A percentile compares a stretch with the other conserved stretches of the same genome.
phyloP scores from a whole-genome alignment of 2,888 invertebrate species.

The Troilus luridus region DNA sequence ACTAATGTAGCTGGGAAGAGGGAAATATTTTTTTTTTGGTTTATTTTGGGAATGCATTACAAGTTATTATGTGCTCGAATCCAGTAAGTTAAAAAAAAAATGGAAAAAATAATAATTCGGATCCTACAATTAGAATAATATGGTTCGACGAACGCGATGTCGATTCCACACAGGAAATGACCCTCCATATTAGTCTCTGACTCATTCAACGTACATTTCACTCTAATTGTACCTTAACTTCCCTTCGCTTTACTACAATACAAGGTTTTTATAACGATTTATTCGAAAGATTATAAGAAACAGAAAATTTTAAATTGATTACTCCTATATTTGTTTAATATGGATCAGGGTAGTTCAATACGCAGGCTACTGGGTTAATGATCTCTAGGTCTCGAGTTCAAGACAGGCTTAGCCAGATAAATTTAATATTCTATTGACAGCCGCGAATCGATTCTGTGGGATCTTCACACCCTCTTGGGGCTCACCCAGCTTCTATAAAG shows the following conservation, averaged over 20 bases:
- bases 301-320: neutral
- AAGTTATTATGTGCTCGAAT: neutral
- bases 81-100: neutral
- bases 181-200: conserved; percentile 11
- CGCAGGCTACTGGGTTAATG: too few species aligned
- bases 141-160: conserved; percentile 16
- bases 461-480: too few species aligned
- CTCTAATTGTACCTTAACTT: neutral
- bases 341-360: too few species aligned
- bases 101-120: neutral
- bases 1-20: too few species aligned
- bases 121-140: neutral
- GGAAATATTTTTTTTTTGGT: too few species aligned
- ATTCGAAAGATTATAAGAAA: neutral
- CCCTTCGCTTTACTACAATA: neutral
- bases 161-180: neutral
- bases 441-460: too few species aligned
- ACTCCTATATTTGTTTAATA: too few species aligned
- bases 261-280: neutral
- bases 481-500: too few species aligned
- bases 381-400: too few species aligned
- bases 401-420: too few species aligned
- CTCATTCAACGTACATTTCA: conserved; percentile 21
- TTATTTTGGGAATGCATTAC: neutral
- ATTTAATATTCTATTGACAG: too few species aligned